A percentile compares a stretch with the other conserved stretches of the same genome.
These are phyloP conservation scores for Diachasmimorpha longicaudata DNA, from an alignment of 1,140 invertebrate species.

Conservation along the genomic window DNA sequence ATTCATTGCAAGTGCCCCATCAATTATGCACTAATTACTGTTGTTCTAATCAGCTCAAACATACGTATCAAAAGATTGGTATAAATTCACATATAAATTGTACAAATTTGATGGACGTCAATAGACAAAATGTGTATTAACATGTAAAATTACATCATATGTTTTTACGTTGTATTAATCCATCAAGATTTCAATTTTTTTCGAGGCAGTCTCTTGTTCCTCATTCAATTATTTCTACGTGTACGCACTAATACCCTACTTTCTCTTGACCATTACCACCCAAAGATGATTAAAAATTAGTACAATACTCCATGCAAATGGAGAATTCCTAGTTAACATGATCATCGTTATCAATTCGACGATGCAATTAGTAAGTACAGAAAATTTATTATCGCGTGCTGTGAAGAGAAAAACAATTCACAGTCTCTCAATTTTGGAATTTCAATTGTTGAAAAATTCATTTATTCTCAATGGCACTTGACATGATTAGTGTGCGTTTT, in stretches of 20 bases:
- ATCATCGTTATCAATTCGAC: not conserved
- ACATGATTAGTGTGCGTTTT: conserved; percentile 18
- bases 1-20: conserved; percentile 10
- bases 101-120: not conserved
- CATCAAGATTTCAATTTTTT: not conserved
- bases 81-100: conserved; percentile 13
- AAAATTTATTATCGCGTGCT: not conserved
- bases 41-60: not conserved
- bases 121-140: not conserved
- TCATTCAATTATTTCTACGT: not conserved
- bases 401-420: not conserved
- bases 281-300: too few species aligned
- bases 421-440: not conserved
- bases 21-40: not conserved
- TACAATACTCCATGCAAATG: not conserved
- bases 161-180: not conserved
- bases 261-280: not conserved
- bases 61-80: conserved; percentile 4
- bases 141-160: not conserved
- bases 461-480: conserved; percentile 17
- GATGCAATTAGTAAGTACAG: conserved; percentile 2
- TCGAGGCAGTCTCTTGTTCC: not conserved
- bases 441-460: not conserved
- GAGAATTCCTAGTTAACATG: too few species aligned
- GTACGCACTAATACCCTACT: not conserved